Base-by-base conservation (phyloP, 2,888 invertebrate genomes). In the Syritta pipiens region DNA sequence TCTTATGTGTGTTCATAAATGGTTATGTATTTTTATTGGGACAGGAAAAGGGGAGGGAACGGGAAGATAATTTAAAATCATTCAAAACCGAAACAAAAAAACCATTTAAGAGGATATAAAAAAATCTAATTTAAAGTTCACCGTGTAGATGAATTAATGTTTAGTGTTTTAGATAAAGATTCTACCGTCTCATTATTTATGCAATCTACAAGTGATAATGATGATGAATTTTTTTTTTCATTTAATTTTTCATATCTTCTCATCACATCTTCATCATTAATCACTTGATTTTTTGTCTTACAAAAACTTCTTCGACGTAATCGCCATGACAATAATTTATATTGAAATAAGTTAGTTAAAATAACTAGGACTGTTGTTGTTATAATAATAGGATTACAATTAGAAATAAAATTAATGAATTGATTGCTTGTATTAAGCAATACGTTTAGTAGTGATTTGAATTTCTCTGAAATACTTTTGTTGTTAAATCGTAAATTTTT, bases 331-430 rank as follows among this genome's bases (percentile, higher is more conserved):
- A 32, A 49, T 40, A 81, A 59, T 69, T 76, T 76, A 71, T 69
- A 65, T 69, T 76, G 76, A 81, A 83, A 81, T 81, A 82, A 82
- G 75, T 83, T 83, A 77, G 72, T 81, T 81, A 83, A 81, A 81
- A 72, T 82, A 83, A 82, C 83, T 83, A 83, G 81, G 77, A 83
- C 75, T 81, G 77, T 82, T 79, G 81, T 82, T 81, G 82, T 82
- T 69, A 83, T 81, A 62, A 83, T 82, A 76, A 81, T 82, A 83
- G 82, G 82, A 83, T 82, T 82, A 76, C 62, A 72, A 53, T 81
- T 72, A 69, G 32, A 74, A 76, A 76, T 79, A 81, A 79, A 81
- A 79, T 82, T 79, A 60, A 74, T 67, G 14, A 81, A 79, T 24
- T 82, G 74, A 72, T 82, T 82, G 57, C 74, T 74, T 35, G 72